Percentiles rank a stretch among this genome's conserved stretches.
Evolutionary conservation across 2,797 vertebrate genomes (phyloP).

Genomic region (Crocidura indochinensis): DNA sequence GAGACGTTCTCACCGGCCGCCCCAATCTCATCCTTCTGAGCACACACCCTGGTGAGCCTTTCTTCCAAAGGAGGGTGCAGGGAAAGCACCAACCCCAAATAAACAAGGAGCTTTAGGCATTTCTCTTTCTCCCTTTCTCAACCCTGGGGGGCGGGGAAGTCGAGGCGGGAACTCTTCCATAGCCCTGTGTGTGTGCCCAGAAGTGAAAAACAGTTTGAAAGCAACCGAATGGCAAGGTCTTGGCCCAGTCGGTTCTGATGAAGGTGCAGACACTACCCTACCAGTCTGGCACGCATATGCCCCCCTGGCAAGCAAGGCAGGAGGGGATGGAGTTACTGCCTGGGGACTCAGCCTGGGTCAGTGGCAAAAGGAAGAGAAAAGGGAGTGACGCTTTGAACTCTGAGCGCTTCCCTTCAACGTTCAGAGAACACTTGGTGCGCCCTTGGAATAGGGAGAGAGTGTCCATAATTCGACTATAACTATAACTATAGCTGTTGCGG

Average conservation of each 20-base stretch:
- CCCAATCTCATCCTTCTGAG: not conserved
- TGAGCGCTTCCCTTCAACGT: constrained; percentile 2
- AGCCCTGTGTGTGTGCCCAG: constrained; percentile 2
- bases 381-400: not conserved
- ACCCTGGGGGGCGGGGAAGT: not conserved
- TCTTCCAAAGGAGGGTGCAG: not conserved
- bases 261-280: constrained; percentile 74
- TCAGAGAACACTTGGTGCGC: not conserved
- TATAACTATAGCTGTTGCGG: not conserved
- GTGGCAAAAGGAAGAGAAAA: constrained; percentile 53
- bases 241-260: constrained; percentile 84
- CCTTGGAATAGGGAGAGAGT: not conserved
- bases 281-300: constrained; percentile 74
- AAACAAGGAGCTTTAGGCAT: too few relatives aligned
- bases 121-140: too few relatives aligned
- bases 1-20: not conserved
- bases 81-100: not conserved
- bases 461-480: not conserved
- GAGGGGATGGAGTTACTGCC: constrained; percentile 77
- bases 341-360: constrained; percentile 65
- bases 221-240: constrained; percentile 55
- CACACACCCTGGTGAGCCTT: too few relatives aligned
- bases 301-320: constrained; percentile 59
- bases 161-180: not conserved
- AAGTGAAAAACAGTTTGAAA: constrained; percentile 59